Evolutionary conservation across 92 coral and sea anemone genomes (phyloP), one percentile per base, ranked within the genome.

Genomic region (Umimayanthus chanpuru): DNA sequence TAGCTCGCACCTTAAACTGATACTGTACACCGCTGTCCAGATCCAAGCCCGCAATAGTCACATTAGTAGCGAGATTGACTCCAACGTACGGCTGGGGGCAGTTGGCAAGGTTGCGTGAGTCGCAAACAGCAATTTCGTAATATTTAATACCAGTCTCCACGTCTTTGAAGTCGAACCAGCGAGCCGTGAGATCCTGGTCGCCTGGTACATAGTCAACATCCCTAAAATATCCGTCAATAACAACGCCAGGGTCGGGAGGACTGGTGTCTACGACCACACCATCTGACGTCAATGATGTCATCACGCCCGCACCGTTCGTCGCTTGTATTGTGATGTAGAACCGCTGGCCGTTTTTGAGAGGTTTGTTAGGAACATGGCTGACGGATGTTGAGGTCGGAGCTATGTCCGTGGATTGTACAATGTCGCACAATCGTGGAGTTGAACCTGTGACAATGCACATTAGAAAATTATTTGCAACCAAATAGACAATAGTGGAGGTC

Each of bases 281-380:
- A 82, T 97, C 95, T 47, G 99, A 94, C 15, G 93, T 93, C 74
- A 95, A 81, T 38, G 92, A 88, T 2, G 91, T 82, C 12, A 55
- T 61, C 28, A 88, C 68, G 11, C 99, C 99, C n/a, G 98, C 99
- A 38, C 98, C 94, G 89, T 97, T 97, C 21, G 92, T 92, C 32
- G 98, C 99, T 30, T 87, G 91, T 26, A 97, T 91, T 18, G 97
- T 94, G 79, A 93, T 84, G 89, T 88, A 94, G 71, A 88, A 90
- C 92, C 89, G 90, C 88, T 92, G 94, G 7, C 99, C 98, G 28
- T 88, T 91, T 49, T 23, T 88, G 29, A 94, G 74, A 39, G 94
- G 96, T 25, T 81, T 53, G 71, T 77, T 77, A 21, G 94, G 90
- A 26, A 84, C 88, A 75, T 73, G 56, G 56, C 89, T 86, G 74